Conservation (phyloP, 2,797 vertebrate species). For the Tachyglossus aculeatus region DNA sequence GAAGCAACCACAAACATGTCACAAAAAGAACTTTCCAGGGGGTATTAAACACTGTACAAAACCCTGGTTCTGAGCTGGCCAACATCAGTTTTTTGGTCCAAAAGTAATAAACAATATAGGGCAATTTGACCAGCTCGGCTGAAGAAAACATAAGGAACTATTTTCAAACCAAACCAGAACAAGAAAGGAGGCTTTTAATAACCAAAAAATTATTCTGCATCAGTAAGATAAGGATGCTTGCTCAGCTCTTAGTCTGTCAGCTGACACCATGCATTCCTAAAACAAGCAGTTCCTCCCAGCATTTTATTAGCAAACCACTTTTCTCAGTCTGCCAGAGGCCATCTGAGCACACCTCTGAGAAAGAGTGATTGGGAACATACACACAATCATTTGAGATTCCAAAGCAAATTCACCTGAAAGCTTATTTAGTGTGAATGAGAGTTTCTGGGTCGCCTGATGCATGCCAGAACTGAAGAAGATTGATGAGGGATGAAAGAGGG, state of each 20-base stretch:
- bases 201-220: background rate
- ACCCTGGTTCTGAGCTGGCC: background rate
- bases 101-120: conserved; percentile 38
- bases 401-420: conserved; percentile 42
- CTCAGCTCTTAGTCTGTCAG: conserved; percentile 10
- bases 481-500: background rate
- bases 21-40: too few species aligned
- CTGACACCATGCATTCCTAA: background rate
- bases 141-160: conserved; percentile 1
- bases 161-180: background rate
- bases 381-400: background rate
- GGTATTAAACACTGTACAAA: too few species aligned
- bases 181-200: background rate
- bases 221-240: conserved; percentile 17
- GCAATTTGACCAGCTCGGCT: background rate
- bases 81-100: background rate
- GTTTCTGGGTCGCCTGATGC: conserved; percentile 9
- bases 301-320: conserved; percentile 54
- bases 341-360: conserved; percentile 19
- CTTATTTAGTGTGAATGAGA: conserved; percentile 27
- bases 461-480: conserved; percentile 12
- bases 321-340: conserved; percentile 31
- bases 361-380: conserved; percentile 28
- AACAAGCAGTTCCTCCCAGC: conserved; percentile 46
- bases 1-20: too few species aligned